phyloP scores from a whole-genome alignment of 2,888 invertebrate genomes.

The Acanthoscelides obtectus region DNA sequence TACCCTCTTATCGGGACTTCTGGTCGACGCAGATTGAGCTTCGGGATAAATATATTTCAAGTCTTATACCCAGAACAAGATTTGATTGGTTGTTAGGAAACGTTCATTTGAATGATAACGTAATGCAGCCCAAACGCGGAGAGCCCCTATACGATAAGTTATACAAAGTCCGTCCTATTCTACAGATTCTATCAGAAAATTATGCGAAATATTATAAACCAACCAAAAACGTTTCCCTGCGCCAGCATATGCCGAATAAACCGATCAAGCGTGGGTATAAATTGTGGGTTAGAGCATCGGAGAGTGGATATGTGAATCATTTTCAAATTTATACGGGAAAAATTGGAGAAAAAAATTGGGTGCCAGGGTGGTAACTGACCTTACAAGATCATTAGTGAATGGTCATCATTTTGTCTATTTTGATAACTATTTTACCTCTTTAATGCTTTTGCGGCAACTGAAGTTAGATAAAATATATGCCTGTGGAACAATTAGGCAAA shows the following conservation, averaged over 20 bases:
- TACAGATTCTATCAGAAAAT: not conserved
- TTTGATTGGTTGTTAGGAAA: not conserved
- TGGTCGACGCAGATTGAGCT: not conserved
- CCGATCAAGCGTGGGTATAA: not conserved
- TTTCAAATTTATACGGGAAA: slow-evolving; percentile 1
- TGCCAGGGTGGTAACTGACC: not conserved
- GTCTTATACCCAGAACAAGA: not conserved
- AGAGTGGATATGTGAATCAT: not conserved
- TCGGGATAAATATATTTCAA: not conserved
- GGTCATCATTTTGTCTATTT: not conserved
- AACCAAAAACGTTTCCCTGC: not conserved
- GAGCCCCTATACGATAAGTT: not conserved
- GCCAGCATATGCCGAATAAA: not conserved
- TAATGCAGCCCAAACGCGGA: not conserved
- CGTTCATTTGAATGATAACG: not conserved
- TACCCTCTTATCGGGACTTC: not conserved
- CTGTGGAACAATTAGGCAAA: not conserved
- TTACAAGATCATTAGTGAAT: not conserved
- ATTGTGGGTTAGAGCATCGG: not conserved
- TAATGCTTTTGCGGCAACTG: not conserved
- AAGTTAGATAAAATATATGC: not conserved
- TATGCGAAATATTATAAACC: not conserved
- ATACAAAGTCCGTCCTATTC: not conserved
- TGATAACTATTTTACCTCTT: not conserved
- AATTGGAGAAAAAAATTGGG: not conserved